Base-by-base conservation (phyloP, 1,140 invertebrate genomes). In the Pseudomyrmex concolor region DNA sequence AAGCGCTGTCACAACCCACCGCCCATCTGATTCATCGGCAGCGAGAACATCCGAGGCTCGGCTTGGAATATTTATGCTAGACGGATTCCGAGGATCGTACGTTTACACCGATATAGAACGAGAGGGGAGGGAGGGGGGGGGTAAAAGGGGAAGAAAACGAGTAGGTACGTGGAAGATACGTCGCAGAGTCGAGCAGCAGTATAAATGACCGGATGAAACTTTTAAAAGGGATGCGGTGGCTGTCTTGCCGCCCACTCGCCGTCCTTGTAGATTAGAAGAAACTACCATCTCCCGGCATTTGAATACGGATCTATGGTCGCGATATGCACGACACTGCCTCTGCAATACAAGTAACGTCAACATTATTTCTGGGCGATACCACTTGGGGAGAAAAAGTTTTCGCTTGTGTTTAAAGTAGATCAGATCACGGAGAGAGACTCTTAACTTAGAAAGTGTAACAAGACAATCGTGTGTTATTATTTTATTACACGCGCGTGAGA, bases 151-250 rank as follows among this genome's bases (percentile, higher is more conserved):
- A 34, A n/a, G 50, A 12, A 13, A 10, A 13, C 13, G 50, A 12
- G 50, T 51, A 43, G 48, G 22, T 70, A 70, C 64, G 15, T 68
- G 34, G 51, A 19, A 70, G 76, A 80, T 80, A 80, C 76, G 76
- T 80, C 76, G 45, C 76, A n/a, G 66, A 80, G 54, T 71, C 66
- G 76, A 48, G 64, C 51, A 12, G 64, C 64, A n/a, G 54, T 80
- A 80, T 80, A 80, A 80, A 80, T 80, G 76, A 80, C 66, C 22
- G 76, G 43, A 70, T 80, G 43, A 80, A 80, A 71, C 76, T 80
- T 78, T 80, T 71, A 80, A 80, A 48, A 71, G 66, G 34, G 12
- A 70, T 50, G 55, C 74, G 17, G 55, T 63, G 17, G 19, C 54
- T 64, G 62, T 43, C 34, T 45, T 19, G 45, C 45, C 43, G 45